phyloP scores from a whole-genome alignment of 2,888 invertebrate genomes.

The Dendrolimus houi region DNA sequence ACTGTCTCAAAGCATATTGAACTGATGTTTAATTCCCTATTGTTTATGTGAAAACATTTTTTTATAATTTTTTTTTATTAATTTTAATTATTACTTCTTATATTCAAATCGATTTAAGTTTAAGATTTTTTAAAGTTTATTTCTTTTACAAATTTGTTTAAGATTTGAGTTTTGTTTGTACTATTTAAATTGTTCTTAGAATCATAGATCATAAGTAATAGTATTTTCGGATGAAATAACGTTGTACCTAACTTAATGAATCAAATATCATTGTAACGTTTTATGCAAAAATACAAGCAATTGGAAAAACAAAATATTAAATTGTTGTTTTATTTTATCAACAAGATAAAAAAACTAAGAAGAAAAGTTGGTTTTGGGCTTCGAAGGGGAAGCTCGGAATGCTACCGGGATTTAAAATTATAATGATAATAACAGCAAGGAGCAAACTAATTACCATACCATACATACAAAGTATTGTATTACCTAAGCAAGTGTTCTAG shows the following conservation, averaged over 20 bases:
- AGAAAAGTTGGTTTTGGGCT: too few species aligned
- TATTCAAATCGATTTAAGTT: not conserved
- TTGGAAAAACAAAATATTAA: conserved; percentile 59
- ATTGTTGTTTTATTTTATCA: conserved; percentile 41
- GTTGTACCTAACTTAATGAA: conserved; percentile 25
- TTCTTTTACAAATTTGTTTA: too few species aligned
- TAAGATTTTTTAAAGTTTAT: too few species aligned
- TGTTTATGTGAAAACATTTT: not conserved
- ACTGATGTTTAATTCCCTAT: not conserved
- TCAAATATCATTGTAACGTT: conserved; percentile 56
- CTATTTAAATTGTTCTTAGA: not conserved
- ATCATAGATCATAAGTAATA: not conserved
- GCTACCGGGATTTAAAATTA: too few species aligned
- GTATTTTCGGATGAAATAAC: conserved; percentile 16
- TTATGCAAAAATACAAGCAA: conserved; percentile 54
- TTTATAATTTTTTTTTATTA: not conserved
- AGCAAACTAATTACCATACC: too few species aligned
- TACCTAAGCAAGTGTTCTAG: too few species aligned
- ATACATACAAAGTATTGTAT: too few species aligned
- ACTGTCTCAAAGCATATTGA: conserved; percentile 4
- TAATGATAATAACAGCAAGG: too few species aligned
- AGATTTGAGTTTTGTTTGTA: too few species aligned
- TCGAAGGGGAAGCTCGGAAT: too few species aligned
- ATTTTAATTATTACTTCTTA: not conserved
- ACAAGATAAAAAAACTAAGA: not conserved